Evolutionary conservation across 2,888 invertebrate species (phyloP), one percentile per base, ranked within the genome.

Genomic region (Xestia c-nigrum): DNA sequence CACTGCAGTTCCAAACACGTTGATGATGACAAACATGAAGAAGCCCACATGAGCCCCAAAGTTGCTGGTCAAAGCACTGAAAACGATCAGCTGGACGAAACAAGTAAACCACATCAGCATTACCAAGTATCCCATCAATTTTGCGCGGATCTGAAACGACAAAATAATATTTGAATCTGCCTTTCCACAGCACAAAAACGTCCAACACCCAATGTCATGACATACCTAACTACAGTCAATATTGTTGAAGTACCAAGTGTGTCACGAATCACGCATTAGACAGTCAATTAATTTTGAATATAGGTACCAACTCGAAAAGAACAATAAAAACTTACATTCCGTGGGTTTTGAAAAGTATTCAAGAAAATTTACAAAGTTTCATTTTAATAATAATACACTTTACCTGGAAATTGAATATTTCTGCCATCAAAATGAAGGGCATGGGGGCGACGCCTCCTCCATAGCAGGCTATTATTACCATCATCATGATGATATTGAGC

Each of bases 351-450:
- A n/a, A n/a, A n/a, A n/a, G n/a, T n/a, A n/a, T n/a, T n/a, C n/a
- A n/a, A n/a, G n/a, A 59, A 43, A 19, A 72, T 59, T 59, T 0
- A 16, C 7, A 7, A 16, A 16, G 14, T 14, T 14, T 14, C 6
- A 57, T 57, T 57, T 57, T 14, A 24, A 16, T n/a, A n/a, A n/a
- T n/a, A n/a, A n/a, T n/a, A n/a, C n/a, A 3, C 6, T 81, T 85
- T 67, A 93, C 94, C 85, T 94, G 93, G 47, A 94, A 94, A 80
- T 90, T 93, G 24, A 94, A 92, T 81, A 93, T 89, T 76, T 94
- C 94, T 0, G 94, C 86, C 91, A 94, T 91, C 5, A 94, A 87
- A 40, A 94, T 88, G 24, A 89, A 94, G 0, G 93, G 93, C 4
- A 94, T 65, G 0, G 93, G 89, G 2, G 91, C 87, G 0, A 93